Base-by-base conservation (phyloP, 2,797 vertebrate genomes). In the Cossypha niveicapilla region DNA sequence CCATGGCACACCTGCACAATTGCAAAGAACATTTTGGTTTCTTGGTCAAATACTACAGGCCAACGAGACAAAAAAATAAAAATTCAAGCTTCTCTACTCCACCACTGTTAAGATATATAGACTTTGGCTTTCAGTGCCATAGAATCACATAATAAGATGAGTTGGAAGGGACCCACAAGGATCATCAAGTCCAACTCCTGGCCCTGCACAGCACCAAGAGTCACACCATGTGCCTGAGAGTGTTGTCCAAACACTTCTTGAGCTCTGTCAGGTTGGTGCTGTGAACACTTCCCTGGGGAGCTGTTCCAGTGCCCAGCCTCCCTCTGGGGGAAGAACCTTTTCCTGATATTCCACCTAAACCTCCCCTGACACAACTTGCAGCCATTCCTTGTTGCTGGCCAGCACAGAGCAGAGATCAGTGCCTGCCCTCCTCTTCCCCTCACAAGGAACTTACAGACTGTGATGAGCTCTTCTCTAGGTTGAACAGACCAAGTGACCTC, bases 291-390 rank as follows among this genome's bases (percentile, higher is more conserved):
- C 13, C 7, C 7, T 53, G 47, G 10, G 16, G 28, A 60, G 28
- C 18, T 0, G 1, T 68, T 45, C 24, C 47, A 34, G 28, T 21
- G 28, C 28, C 13, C 54, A 68, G 0, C 0, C 32, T 11, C 1
- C 2, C 39, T 25, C 24, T 61, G 54, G 32, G 19, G 11, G 34
- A 39, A 53, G 32, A 39, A 12, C 1, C 8, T 45, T 39, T 15
- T 11, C 11, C 71, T 53, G 5, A 14, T 45, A 34, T 4, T 24
- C 28, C 28, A 0, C 7, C 28, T 39, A 53, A 76, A 34, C 32
- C 45, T 60, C 2, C 16, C 6, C 54, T 68, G 13, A 39, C 24
- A 21, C 32, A 30, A 0, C 9, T 21, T 17, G 11, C 28, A 2
- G 13, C 24, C 28, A 34, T 22, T 75, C 32, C 19, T 24, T 41